phyloP scores from a whole-genome alignment of 2,113 vertebrate genomes.

The Salvator merianae region DNA sequence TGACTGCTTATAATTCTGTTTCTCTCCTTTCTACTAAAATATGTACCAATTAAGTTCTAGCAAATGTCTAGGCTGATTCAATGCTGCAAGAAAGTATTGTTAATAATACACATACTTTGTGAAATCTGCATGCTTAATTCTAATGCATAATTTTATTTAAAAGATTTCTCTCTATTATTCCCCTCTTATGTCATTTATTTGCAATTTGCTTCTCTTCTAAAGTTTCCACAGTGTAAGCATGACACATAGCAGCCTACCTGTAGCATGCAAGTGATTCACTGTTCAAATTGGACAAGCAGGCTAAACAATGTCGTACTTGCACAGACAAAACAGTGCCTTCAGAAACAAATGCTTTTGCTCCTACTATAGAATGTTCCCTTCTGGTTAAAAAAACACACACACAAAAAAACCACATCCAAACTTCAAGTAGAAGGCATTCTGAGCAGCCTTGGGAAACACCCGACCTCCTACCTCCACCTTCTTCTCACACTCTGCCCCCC shows the following conservation, averaged over 20 bases:
- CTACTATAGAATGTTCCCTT: constrained; percentile 12
- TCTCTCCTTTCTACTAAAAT: constrained; percentile 33
- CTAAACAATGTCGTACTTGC: constrained; percentile 41
- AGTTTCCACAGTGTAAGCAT: constrained; percentile 52
- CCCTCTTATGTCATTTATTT: constrained; percentile 7
- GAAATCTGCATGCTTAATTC: constrained; percentile 35
- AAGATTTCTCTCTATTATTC: neutral
- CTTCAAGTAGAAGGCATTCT: constrained; percentile 68
- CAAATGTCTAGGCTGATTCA: constrained; percentile 27
- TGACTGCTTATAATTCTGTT: constrained; percentile 41
- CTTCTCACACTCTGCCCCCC: constrained; percentile 36
- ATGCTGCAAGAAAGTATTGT: neutral
- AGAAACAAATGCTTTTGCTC: constrained; percentile 1
- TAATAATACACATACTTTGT: neutral
- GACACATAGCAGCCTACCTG: constrained; percentile 74
- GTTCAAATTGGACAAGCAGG: constrained; percentile 35
- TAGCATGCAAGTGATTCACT: constrained; percentile 66
- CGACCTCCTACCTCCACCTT: constrained; percentile 45
- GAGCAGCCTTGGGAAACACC: constrained; percentile 68
- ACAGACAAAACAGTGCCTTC: constrained; percentile 28
- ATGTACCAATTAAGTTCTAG: constrained; percentile 38
- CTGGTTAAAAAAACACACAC: neutral
- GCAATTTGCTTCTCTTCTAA: neutral
- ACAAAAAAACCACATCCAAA: constrained; percentile 18
- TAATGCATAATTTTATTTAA: neutral